A percentile compares a stretch with the other conserved stretches of the same genome.
Conservation (phyloP, 1,140 invertebrate species). For the Drosophila elegans region DNA sequence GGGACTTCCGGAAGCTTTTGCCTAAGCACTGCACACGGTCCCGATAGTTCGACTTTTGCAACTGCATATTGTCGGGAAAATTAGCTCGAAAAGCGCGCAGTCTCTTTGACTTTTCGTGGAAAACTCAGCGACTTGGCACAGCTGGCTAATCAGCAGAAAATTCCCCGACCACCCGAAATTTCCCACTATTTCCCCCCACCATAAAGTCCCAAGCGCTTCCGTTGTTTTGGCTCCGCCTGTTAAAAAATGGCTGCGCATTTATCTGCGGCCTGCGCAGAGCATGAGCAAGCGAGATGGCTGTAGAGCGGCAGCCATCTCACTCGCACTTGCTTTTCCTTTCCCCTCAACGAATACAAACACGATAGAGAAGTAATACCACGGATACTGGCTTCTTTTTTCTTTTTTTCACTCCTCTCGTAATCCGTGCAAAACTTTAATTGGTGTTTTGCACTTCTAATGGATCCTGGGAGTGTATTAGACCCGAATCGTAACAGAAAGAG, state of each 20-base stretch:
- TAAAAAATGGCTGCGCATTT: slow-evolving; percentile 79
- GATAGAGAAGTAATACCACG: slow-evolving; percentile 1
- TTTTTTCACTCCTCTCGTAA: slow-evolving; percentile 44
- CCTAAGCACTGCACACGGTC: slow-evolving; percentile 34
- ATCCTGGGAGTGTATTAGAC: slow-evolving; percentile 53
- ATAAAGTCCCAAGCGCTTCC: slow-evolving; percentile 27
- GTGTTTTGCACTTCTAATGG: slow-evolving; percentile 69
- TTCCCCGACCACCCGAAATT: slow-evolving; percentile 27
- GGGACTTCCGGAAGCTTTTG: slow-evolving; percentile 37
- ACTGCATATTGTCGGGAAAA: slow-evolving; percentile 28
- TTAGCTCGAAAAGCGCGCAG: slow-evolving; percentile 34
- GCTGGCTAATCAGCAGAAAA: slow-evolving; percentile 26
- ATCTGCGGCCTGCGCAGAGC: slow-evolving; percentile 38
- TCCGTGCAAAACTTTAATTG: slow-evolving; percentile 73
- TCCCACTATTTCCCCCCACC: slow-evolving; percentile 69
- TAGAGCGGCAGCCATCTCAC: slow-evolving; percentile 1
- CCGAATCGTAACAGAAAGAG: slow-evolving; percentile 58
- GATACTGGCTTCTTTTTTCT: slow-evolving; percentile 17
- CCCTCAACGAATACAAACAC: slow-evolving; percentile 30
- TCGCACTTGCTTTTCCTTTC: slow-evolving; percentile 21
- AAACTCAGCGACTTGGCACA: slow-evolving; percentile 17
- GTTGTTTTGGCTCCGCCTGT: slow-evolving; percentile 60
- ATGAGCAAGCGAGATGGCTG: slow-evolving; percentile 27
- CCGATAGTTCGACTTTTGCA: slow-evolving; percentile 37
- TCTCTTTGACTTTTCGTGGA: slow-evolving; percentile 21